Conservation (phyloP, 1,140 invertebrate genomes). For the Habropoda laboriosa region DNA sequence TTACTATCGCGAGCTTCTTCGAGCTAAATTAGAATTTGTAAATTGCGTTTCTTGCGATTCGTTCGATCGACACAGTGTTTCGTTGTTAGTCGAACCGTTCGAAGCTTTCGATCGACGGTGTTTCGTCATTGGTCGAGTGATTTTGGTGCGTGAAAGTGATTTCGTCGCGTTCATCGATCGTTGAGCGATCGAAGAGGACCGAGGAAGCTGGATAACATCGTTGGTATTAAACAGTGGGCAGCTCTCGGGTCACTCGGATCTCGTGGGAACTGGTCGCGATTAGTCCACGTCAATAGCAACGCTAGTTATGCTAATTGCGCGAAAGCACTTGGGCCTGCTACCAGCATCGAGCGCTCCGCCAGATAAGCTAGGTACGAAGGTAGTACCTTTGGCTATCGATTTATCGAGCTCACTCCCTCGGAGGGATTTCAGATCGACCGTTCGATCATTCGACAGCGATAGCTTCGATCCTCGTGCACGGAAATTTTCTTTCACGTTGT, state of each 20-base stretch:
- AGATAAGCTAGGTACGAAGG: slow-evolving; percentile 62
- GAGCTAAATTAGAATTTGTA: no score
- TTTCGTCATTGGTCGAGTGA: neutral
- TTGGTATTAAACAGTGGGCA: slow-evolving; percentile 51
- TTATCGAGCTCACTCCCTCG: slow-evolving; percentile 43
- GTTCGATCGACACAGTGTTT: no score
- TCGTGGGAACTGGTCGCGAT: slow-evolving; percentile 79
- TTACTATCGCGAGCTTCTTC: no score
- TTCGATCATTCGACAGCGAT: slow-evolving; percentile 6
- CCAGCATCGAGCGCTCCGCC: slow-evolving; percentile 38
- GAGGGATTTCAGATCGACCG: slow-evolving; percentile 27
- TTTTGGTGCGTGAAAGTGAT: slow-evolving; percentile 19
- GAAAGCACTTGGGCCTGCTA: slow-evolving; percentile 74
- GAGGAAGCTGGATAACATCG: slow-evolving; percentile 42
- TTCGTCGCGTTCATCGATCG: slow-evolving; percentile 30
- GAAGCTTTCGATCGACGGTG: neutral
- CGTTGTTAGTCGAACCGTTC: no score
- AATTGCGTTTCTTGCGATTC: no score
- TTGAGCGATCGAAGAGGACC: slow-evolving; percentile 49
- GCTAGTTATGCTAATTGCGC: slow-evolving; percentile 80
- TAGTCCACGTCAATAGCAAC: slow-evolving; percentile 77
- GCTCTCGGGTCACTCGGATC: slow-evolving; percentile 68
- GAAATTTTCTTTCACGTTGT: neutral
- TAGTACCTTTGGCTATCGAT: slow-evolving; percentile 56
- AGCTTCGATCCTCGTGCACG: neutral